Conservation (phyloP, 2,113 vertebrate species). For the Toxotes jaculatrix region DNA sequence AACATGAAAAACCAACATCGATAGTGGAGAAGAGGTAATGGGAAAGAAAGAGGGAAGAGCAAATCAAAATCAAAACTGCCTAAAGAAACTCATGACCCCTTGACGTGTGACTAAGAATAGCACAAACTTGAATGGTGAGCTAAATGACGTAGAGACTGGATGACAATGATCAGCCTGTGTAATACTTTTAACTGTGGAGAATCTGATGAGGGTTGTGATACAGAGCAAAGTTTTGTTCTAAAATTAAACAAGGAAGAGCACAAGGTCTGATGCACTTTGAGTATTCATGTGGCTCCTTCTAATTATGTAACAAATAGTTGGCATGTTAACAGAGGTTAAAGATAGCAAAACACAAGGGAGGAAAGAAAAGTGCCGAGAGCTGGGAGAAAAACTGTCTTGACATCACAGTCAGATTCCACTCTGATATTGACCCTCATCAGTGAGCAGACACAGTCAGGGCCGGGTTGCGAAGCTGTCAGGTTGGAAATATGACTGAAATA, state of each 20-base stretch:
- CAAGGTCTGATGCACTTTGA: slow-evolving; percentile 29
- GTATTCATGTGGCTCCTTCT: slow-evolving; percentile 26
- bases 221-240: slow-evolving; percentile 36
- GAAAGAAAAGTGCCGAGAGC: not conserved
- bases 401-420: slow-evolving; percentile 11
- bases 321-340: slow-evolving; percentile 36
- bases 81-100: slow-evolving; percentile 7
- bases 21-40: not conserved
- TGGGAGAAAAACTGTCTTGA: not conserved
- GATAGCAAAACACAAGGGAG: not conserved
- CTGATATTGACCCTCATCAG: not conserved
- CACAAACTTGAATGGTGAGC: slow-evolving; percentile 23
- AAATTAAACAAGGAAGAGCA: slow-evolving; percentile 26
- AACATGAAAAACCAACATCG: not conserved
- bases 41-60: not conserved
- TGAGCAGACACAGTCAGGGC: not conserved
- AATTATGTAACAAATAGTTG: slow-evolving; percentile 33
- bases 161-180: not conserved
- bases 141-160: not conserved
- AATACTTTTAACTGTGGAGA: slow-evolving; percentile 27
- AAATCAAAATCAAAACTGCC: not conserved
- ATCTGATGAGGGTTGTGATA: slow-evolving; percentile 21
- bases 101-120: slow-evolving; percentile 51
- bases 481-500: not conserved
- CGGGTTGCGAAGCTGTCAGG: not conserved